Percentiles rank a stretch among this genome's conserved stretches.
Evolutionary conservation across 2,797 vertebrate species (phyloP).

Genomic region (Tauraco hartlaubi): DNA sequence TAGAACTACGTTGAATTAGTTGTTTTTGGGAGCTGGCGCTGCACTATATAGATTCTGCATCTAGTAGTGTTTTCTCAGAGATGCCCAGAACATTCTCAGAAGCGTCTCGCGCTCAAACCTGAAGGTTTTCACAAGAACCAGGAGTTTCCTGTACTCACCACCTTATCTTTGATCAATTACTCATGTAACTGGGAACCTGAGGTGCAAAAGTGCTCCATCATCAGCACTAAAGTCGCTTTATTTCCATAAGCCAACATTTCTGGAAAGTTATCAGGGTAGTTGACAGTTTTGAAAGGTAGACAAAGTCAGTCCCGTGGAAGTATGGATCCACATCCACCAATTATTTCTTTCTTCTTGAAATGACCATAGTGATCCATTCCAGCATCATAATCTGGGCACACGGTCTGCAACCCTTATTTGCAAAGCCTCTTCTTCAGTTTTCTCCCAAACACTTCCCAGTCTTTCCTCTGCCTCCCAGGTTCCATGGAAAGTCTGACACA

Average conservation of each 20-base stretch:
- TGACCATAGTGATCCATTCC: background rate
- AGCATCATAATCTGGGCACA: background rate
- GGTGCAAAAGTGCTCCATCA: background rate
- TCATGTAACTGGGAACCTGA: background rate
- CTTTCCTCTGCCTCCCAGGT: background rate
- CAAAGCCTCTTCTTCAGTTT: background rate
- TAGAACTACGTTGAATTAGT: conserved; percentile 14
- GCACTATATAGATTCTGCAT: background rate
- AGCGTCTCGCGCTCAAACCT: background rate
- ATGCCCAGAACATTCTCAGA: background rate
- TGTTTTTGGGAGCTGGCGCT: background rate
- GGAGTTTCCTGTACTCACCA: background rate
- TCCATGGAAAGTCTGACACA: background rate
- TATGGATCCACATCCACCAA: background rate
- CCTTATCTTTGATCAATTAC: conserved; percentile 23
- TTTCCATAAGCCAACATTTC: background rate
- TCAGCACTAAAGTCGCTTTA: background rate
- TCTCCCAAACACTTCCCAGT: background rate
- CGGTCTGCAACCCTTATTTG: background rate
- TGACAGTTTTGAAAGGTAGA: conserved; percentile 1
- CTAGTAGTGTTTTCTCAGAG: conserved; percentile 9
- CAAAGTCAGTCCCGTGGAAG: background rate
- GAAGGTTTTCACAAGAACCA: background rate
- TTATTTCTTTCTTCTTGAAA: background rate
- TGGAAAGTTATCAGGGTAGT: background rate